A percentile compares a stretch with the other conserved stretches of the same genome.
These are phyloP conservation scores for Metopia argyrocephala DNA, from an alignment of 2,888 invertebrate genomes.

Conservation along the genomic window DNA sequence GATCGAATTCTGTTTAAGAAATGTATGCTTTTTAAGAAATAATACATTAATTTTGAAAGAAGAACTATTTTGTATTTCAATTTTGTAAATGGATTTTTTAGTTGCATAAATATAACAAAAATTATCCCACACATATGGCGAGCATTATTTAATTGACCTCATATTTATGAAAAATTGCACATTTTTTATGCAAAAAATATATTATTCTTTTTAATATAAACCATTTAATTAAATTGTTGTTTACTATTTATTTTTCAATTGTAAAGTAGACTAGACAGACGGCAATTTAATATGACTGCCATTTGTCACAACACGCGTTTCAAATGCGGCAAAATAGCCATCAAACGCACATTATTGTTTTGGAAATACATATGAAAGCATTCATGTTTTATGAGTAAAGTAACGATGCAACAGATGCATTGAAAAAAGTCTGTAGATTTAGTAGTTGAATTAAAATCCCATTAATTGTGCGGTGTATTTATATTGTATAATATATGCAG, in stretches of 20 bases:
- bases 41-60: too few species aligned
- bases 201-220: conserved; percentile 16
- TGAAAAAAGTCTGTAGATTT: neutral
- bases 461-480: conserved; percentile 23
- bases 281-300: conserved; percentile 45
- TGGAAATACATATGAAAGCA: neutral
- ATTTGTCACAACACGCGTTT: conserved; percentile 46
- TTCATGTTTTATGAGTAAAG: neutral
- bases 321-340: neutral
- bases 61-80: too few species aligned
- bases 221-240: conserved; percentile 24
- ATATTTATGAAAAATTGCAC: conserved; percentile 30
- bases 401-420: neutral
- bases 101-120: neutral
- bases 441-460: neutral
- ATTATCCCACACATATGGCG: conserved; percentile 14
- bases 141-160: conserved; percentile 42
- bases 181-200: conserved; percentile 2
- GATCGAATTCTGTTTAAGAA: too few species aligned
- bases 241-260: conserved; percentile 17
- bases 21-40: too few species aligned
- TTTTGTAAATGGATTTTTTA: too few species aligned
- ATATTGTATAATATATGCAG: conserved; percentile 43
- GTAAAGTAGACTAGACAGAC: conserved; percentile 36
- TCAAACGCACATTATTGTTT: neutral